Percentiles rank a stretch among this genome's conserved stretches.
These are phyloP conservation scores for Mionectes olivaceus DNA, from an alignment of 2,797 vertebrate genomes.

Conservation along the genomic window DNA sequence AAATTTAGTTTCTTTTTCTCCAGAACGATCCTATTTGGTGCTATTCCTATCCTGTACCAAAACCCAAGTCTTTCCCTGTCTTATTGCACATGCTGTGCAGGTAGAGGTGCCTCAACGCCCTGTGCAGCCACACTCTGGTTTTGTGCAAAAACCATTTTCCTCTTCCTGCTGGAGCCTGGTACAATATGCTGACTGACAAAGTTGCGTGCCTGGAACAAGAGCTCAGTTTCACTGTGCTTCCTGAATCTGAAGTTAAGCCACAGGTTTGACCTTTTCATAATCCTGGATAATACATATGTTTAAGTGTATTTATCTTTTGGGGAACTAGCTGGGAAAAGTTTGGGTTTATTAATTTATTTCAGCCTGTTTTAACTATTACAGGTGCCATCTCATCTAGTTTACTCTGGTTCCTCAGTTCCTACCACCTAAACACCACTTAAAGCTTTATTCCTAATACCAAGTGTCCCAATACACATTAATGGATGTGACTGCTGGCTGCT, in stretches of 20 bases:
- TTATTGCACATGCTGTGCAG: accelerated
- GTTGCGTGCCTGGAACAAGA: accelerated
- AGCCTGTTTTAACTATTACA: neutral
- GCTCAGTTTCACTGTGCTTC: neutral
- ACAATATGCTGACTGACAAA: neutral
- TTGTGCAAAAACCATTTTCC: neutral
- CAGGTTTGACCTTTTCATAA: neutral
- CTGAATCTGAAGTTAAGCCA: neutral
- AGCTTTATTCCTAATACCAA: neutral
- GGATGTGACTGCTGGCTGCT: accelerated
- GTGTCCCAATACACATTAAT: accelerated
- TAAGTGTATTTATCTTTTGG: neutral
- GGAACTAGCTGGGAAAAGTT: accelerated
- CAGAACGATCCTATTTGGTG: neutral
- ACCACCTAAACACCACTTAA: neutral
- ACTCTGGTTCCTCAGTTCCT: neutral
- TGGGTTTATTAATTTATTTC: neutral
- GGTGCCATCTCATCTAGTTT: neutral
- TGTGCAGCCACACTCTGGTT: accelerated
- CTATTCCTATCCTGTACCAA: neutral
- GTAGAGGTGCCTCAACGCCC: neutral
- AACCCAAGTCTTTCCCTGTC: neutral
- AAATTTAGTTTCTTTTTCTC: neutral
- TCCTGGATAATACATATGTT: accelerated
- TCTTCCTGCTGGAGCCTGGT: neutral